phyloP scores from a whole-genome alignment of 2,113 vertebrate species.

The Poeciliopsis occidentalis region DNA sequence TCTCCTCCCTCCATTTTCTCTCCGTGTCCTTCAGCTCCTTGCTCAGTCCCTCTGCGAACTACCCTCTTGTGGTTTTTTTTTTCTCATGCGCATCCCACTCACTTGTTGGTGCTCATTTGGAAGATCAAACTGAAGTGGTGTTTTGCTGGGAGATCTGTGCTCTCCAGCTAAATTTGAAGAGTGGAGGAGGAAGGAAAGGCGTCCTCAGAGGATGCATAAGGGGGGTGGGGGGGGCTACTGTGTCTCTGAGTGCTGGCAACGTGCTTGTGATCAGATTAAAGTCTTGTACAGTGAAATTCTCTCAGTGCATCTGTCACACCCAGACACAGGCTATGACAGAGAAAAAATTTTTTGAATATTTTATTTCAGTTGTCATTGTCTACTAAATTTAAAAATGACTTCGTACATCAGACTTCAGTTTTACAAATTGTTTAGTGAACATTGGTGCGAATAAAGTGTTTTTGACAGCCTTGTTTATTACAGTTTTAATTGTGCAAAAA shows the following conservation, averaged over 20 bases:
- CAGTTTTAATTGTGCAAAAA: too few relatives aligned
- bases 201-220: constrained; percentile 36
- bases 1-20: constrained; percentile 20
- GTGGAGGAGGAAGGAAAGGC: constrained; percentile 50
- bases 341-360: too few relatives aligned
- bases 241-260: constrained; percentile 37
- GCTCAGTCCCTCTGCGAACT: constrained; percentile 43
- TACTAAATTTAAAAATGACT: too few relatives aligned
- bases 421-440: too few relatives aligned
- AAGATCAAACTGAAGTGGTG: constrained; percentile 52
- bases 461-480: too few relatives aligned
- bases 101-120: constrained; percentile 52
- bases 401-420: too few relatives aligned
- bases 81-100: constrained; percentile 45
- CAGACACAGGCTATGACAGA: neutral
- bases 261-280: constrained; percentile 37
- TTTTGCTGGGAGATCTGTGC: constrained; percentile 50
- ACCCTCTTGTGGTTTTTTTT: constrained; percentile 19
- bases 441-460: too few relatives aligned
- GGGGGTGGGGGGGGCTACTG: constrained; percentile 12
- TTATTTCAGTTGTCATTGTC: too few relatives aligned
- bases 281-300: constrained; percentile 28
- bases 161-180: constrained; percentile 57
- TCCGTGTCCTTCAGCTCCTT: constrained; percentile 39
- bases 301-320: constrained; percentile 14